These are phyloP conservation scores for Paratilapia polleni DNA, from an alignment of 2,113 vertebrate species.

Conservation along the genomic window DNA sequence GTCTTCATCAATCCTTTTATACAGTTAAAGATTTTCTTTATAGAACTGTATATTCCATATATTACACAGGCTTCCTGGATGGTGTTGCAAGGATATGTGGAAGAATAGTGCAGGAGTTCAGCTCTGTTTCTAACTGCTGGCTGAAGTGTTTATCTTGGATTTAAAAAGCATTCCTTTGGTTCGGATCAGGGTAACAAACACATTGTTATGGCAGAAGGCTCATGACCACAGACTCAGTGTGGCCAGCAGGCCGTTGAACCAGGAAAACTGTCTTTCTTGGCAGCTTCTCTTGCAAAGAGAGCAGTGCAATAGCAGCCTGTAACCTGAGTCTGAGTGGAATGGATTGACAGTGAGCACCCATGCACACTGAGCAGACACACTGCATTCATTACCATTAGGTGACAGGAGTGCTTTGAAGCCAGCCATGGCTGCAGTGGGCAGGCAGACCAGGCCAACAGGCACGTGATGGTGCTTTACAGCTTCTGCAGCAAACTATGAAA, in stretches of 20 bases:
- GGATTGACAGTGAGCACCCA: conserved; percentile 64
- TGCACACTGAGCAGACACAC: conserved; percentile 61
- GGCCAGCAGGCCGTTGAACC: neutral
- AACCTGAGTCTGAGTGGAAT: conserved; percentile 65
- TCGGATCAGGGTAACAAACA: conserved; percentile 11
- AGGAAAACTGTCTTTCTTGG: conserved; percentile 21
- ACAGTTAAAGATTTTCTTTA: conserved; percentile 10
- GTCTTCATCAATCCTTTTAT: conserved; percentile 44
- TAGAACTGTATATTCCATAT: conserved; percentile 23
- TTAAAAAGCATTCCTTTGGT: conserved; percentile 40
- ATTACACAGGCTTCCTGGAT: neutral
- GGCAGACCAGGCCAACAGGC: conserved; percentile 45
- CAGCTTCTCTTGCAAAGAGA: neutral
- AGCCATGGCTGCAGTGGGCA: conserved; percentile 43
- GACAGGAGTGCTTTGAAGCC: conserved; percentile 70
- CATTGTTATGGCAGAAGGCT: conserved; percentile 14
- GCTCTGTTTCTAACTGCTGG: neutral
- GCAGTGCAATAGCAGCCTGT: conserved; percentile 32
- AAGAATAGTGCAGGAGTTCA: neutral
- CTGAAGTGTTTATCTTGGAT: conserved; percentile 46
- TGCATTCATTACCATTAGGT: conserved; percentile 73
- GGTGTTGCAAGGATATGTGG: neutral
- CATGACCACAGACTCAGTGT: neutral
- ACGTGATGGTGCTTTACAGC: conserved; percentile 36
- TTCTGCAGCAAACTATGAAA: conserved; percentile 29